Percentiles rank a stretch among this genome's conserved stretches.
phyloP scores from a whole-genome alignment of 1,140 invertebrate species.

The Drosophila azteca region DNA sequence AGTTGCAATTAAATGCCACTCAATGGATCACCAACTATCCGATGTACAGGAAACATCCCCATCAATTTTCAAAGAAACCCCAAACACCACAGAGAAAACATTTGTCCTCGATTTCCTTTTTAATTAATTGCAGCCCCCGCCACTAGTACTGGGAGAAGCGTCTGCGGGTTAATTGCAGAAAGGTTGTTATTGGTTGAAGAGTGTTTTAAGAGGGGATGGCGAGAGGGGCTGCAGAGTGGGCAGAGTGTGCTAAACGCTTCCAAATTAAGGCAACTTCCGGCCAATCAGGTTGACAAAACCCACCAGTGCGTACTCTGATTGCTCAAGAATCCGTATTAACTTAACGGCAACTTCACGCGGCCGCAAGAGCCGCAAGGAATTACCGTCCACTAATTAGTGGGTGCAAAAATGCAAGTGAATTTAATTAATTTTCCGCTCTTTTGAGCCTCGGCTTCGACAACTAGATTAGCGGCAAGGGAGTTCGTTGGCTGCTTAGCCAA shows the following conservation, averaged over 20 bases:
- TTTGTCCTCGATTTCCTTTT: conserved; percentile 39
- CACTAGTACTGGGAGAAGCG: background rate
- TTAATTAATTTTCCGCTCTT: conserved; percentile 77
- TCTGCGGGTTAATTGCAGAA: background rate
- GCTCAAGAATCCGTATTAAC: conserved; percentile 68
- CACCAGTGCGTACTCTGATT: conserved; percentile 29
- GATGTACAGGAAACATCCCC: background rate
- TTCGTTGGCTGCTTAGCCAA: background rate
- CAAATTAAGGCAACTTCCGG: conserved; percentile 72
- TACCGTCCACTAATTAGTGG: conserved; percentile 77
- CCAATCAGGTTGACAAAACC: conserved; percentile 72
- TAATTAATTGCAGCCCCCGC: conserved; percentile 47
- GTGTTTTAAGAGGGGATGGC: background rate
- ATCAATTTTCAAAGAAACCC: too few relatives aligned
- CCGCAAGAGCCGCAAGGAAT: conserved; percentile 45
- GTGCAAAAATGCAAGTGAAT: conserved; percentile 57
- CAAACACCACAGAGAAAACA: background rate
- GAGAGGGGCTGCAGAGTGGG: conserved; percentile 27
- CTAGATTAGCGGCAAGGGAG: conserved; percentile 32
- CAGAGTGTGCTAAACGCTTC: conserved; percentile 52
- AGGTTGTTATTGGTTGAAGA: conserved; percentile 1
- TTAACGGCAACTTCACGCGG: conserved; percentile 24
- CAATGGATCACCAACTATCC: background rate
- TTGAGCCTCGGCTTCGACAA: conserved; percentile 43
- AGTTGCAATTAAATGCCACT: too few relatives aligned